Conservation (phyloP, 2,797 vertebrate species). For the Arnoldichthys spilopterus region DNA sequence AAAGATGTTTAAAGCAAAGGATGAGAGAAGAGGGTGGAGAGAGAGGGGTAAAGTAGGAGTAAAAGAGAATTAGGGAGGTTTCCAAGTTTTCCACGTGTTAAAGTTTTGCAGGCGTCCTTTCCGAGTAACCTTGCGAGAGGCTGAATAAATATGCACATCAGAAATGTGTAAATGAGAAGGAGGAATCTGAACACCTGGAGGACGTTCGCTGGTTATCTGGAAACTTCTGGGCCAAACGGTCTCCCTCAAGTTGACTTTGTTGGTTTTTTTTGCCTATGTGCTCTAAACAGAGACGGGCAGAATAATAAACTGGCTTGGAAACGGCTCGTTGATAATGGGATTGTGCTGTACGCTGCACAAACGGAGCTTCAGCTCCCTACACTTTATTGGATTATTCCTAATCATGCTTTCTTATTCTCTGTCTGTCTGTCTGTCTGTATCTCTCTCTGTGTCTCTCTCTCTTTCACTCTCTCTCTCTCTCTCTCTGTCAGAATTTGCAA, state of each 20-base stretch:
- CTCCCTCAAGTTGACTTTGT: constrained; percentile 35
- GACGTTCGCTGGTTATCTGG: constrained; percentile 38
- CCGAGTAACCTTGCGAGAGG: constrained; percentile 60
- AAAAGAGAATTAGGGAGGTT: constrained; percentile 17
- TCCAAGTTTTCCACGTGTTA: constrained; percentile 17
- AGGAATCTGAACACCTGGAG: constrained; percentile 20
- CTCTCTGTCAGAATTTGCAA: constrained; percentile 83
- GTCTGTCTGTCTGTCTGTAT: too few species aligned
- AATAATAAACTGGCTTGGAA: constrained; percentile 39
- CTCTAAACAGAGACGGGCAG: constrained; percentile 41
- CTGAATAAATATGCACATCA: constrained; percentile 58
- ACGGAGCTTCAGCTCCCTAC: constrained; percentile 31
- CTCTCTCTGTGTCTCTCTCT: too few species aligned
- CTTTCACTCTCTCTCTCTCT: constrained; percentile 53
- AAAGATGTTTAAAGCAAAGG: constrained; percentile 56
- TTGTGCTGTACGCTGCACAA: constrained; percentile 42
- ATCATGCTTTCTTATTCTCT: constrained; percentile 26
- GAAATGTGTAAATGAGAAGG: constrained; percentile 50
- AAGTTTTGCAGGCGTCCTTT: constrained; percentile 45
- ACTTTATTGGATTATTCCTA: constrained; percentile 56
- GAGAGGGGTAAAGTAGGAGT: constrained; percentile 5
- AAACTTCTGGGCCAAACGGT: constrained; percentile 35
- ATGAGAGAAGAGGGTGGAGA: constrained; percentile 44
- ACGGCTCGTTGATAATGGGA: constrained; percentile 39
- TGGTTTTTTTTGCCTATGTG: constrained; percentile 32